A percentile compares a stretch with the other conserved stretches of the same genome.
These are phyloP conservation scores for Euglossa dilemma DNA, from an alignment of 1,140 invertebrate genomes.

Conservation along the genomic window DNA sequence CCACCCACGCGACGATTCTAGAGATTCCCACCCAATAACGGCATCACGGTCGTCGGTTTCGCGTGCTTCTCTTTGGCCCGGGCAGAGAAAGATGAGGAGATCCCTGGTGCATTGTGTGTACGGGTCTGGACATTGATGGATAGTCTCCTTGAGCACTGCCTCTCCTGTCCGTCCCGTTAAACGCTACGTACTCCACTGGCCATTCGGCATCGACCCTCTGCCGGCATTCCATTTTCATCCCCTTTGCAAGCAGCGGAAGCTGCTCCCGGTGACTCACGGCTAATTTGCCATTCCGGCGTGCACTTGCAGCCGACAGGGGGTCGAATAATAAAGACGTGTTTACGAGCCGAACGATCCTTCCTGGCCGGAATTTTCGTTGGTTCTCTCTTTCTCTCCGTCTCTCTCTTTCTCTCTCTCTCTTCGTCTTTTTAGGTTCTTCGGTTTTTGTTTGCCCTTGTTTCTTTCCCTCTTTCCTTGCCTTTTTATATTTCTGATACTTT, in stretches of 20 bases:
- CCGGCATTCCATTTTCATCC: background rate
- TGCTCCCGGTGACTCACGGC: too few relatives aligned
- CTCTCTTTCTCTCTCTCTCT: too few relatives aligned
- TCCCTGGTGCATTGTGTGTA: conserved; percentile 11
- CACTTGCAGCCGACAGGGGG: conserved; percentile 9
- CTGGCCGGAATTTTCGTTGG: background rate
- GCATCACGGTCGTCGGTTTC: conserved; percentile 37
- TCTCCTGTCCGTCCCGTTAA: conserved; percentile 52
- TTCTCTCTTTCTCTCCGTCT: too few relatives aligned
- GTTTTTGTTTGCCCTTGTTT: too few relatives aligned
- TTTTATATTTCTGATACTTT: too few relatives aligned
- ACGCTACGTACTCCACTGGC: conserved; percentile 51
- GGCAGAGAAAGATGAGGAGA: conserved; percentile 30
- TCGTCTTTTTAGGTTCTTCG: too few relatives aligned
- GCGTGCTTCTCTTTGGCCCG: background rate
- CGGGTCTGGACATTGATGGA: conserved; percentile 55
- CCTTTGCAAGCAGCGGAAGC: background rate
- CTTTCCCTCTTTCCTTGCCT: too few relatives aligned
- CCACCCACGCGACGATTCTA: conserved; percentile 3
- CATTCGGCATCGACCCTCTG: conserved; percentile 48
- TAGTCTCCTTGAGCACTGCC: conserved; percentile 38
- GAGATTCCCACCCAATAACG: conserved; percentile 20
- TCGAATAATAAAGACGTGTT: conserved; percentile 31
- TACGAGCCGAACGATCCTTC: background rate
- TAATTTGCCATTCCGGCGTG: background rate